Conservation (phyloP, 2,888 invertebrate species). For the Platypus cylindrus region DNA sequence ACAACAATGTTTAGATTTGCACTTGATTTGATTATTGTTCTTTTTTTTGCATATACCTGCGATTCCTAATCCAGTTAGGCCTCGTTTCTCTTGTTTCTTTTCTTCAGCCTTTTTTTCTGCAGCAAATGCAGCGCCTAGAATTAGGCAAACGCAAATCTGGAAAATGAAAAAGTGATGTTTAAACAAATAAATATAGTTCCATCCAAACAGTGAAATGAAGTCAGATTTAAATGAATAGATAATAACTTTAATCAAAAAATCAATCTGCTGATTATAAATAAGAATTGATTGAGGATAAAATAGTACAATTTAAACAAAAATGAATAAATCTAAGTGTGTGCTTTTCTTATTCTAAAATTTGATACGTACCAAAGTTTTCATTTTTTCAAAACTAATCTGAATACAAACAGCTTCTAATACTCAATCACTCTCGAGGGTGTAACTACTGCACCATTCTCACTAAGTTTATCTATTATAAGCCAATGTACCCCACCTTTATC, state of each 20-base stretch:
- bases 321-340: no score
- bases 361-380: constrained; percentile 17
- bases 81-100: constrained; percentile 30
- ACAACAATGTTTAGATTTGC: constrained; percentile 9
- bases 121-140: constrained; percentile 21
- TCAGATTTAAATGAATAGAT: no score
- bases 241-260: no score
- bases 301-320: no score
- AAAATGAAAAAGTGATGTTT: no score
- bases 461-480: constrained; percentile 15
- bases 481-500: constrained; percentile 2
- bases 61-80: constrained; percentile 25
- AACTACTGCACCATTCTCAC: constrained; percentile 12
- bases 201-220: no score
- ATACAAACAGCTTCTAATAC: constrained; percentile 11
- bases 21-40: constrained; percentile 6
- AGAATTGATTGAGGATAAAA: no score
- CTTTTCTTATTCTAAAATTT: no score
- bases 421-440: constrained; percentile 15
- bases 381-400: constrained; percentile 5
- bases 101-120: constrained; percentile 19
- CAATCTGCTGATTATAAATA: no score
- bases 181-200: no score
- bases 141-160: constrained; percentile 25
- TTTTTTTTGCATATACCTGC: constrained; percentile 15